Evolutionary conservation across 2,888 invertebrate genomes (phyloP), one percentile per base, ranked within the genome.

Genomic region (Pherbina coryleti): DNA sequence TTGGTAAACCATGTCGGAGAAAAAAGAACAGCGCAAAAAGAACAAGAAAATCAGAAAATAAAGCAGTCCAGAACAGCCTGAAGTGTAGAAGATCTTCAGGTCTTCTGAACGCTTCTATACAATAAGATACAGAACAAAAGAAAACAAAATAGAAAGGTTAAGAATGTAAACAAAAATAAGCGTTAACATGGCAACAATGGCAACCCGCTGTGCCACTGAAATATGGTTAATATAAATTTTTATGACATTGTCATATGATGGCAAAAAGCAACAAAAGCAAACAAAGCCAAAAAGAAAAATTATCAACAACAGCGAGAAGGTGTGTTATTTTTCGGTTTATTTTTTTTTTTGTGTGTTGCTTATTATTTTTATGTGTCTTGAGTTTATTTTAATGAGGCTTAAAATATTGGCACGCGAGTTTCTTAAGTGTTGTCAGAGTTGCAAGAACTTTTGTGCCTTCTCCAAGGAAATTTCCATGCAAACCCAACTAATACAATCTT

Each of bases 111-210:
- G 7, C 44, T 44, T 1, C 44, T 7, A 44, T 44, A 44, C 44
- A 55, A 28, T n/a, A 11, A 49, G 67, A 71, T 19, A 55, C 17
- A 28, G 28, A 55, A 28, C 28, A 70, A 70, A 11, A 53, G 19
- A 34, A 55, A 71, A 71, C 51, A 51, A 62, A 31, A 66, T 7
- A 66, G 31, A 74, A 51, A 44, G 72, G 72, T 60, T 72, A 25
- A 72, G 44, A 75, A 85, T 82, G 82, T 85, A 82, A 85, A 83
- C 84, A 85, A 86, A 85, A 86, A 85, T 84, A 85, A 89, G 89
- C 90, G 90, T 89, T 90, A 89, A 90, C 90, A 89, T 89, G 89
- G 88, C 85, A 89, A 89, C 90, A 89, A 89, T 89, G 87, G 87
- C 84, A 84, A 86, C 90, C 89, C 85, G 90, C 89, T 87, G 90